phyloP scores from a whole-genome alignment of 2,113 vertebrate species.

The Urocynchramus pylzowi region DNA sequence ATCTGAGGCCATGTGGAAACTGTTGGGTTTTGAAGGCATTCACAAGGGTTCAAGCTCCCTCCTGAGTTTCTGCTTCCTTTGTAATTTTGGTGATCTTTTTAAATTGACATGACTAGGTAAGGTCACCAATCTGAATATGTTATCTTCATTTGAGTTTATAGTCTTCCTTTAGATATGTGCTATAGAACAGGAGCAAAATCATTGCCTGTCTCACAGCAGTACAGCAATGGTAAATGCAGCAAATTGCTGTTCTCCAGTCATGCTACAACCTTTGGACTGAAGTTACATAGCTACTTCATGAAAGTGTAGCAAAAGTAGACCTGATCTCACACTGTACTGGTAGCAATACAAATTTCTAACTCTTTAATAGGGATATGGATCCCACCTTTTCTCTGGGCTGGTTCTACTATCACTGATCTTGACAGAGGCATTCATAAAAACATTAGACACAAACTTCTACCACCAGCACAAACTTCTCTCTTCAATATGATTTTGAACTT shows the following conservation, averaged over 20 bases:
- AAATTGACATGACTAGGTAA: not conserved
- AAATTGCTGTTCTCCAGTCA: not conserved
- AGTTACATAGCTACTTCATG: not conserved
- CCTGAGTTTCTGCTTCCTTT: not conserved
- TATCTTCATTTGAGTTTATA: not conserved
- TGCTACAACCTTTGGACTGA: rapidly evolving
- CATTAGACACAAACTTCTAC: not conserved
- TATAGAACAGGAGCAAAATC: not conserved
- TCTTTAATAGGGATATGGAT: not conserved
- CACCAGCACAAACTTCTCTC: not conserved
- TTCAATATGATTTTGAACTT: not conserved
- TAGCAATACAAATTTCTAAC: not conserved
- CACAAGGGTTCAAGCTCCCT: not conserved
- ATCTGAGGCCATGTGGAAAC: not conserved
- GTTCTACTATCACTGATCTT: not conserved
- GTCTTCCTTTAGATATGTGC: not conserved
- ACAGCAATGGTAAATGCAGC: not conserved
- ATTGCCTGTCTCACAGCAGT: not conserved
- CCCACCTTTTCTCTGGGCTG: not conserved
- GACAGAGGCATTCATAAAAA: not conserved
- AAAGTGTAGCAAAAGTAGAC: not conserved
- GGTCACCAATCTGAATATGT: not conserved
- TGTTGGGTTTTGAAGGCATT: not conserved
- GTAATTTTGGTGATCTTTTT: not conserved
- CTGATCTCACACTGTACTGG: not conserved